These are phyloP conservation scores for Syngnathoides biaculeatus DNA, from an alignment of 2,113 vertebrate genomes.

Conservation along the genomic window DNA sequence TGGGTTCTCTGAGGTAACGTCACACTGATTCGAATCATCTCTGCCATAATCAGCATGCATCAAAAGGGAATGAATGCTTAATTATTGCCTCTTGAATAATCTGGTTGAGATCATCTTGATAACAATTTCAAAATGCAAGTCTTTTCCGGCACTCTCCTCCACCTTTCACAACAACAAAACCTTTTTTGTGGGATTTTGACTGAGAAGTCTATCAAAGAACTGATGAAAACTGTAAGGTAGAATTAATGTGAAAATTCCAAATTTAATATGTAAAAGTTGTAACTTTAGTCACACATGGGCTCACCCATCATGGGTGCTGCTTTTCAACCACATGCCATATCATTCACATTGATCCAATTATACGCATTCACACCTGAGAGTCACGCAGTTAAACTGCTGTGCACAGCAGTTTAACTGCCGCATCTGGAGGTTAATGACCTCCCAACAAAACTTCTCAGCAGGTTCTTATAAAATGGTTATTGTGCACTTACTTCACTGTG, in stretches of 20 bases:
- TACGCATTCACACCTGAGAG: conserved; percentile 23
- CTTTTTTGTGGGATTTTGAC: no score
- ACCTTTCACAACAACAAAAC: no score
- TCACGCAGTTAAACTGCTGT: conserved; percentile 13
- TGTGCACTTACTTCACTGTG: conserved; percentile 7
- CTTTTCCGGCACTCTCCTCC: no score
- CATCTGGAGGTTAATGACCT: conserved; percentile 27
- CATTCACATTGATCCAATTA: conserved; percentile 22
- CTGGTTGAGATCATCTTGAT: conserved; percentile 35
- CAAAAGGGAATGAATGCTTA: conserved; percentile 25
- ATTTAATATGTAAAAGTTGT: conserved; percentile 27
- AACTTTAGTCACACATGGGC: conserved; percentile 1
- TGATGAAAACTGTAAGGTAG: no score
- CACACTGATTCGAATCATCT: conserved; percentile 43
- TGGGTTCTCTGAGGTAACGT: conserved; percentile 54
- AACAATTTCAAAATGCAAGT: conserved; percentile 39
- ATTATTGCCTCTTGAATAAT: conserved; percentile 36
- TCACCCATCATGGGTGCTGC: conserved; percentile 1
- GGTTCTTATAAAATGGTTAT: conserved; percentile 8
- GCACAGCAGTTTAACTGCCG: neutral
- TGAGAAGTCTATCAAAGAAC: no score
- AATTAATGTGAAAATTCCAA: conserved; percentile 18
- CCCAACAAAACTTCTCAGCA: conserved; percentile 13
- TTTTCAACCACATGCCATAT: conserved; percentile 23
- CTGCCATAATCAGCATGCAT: conserved; percentile 26